Evolutionary conservation across 2,113 vertebrate species (phyloP), one percentile per base, ranked within the genome.

Genomic region (Zootoca vivipara): DNA sequence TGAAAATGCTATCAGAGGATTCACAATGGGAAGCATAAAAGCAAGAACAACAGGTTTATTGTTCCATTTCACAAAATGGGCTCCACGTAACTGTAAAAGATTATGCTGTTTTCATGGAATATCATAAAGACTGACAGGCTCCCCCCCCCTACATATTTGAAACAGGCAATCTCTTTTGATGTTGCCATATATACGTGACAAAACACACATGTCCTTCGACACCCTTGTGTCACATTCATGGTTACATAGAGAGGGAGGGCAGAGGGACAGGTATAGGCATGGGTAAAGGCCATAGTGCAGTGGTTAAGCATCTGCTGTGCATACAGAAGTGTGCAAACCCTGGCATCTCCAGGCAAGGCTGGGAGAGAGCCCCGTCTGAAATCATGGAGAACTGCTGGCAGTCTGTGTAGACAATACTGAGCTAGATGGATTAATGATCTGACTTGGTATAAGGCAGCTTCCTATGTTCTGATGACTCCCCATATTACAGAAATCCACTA

Each of bases 161-260:
- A 89, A 89, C 26, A 33, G 7, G 18, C 77, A 0, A 85, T 85
- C 86, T 90, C 5, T 30, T 58, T 78, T 83, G 62, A 4, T 33
- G 58, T 84, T 92, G 87, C 72, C 28, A 40, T 18, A n/a, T 58
- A 85, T 90, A 90, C 70, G 88, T 81, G 81, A 56, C 33, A 90
- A 92, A 52, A 82, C 75, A 72, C 5, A 70, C 74, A 42, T 18
- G 62, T 83, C 4, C 1, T 83, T 85, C 10, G 74, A 52, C 3
- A 64, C 6, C 22, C 16, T 85, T 78, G 28, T 35, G 0, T 88
- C 62, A 30, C 5, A 15, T 85, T 75, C 88, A 40, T 73, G 77
- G 35, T 86, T 85, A 85, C 26, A 83, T 82, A 28, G n/a, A 73
- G 33, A n/a, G 70, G n/a, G 70, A n/a, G 38, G n/a, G 12, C 22